These are phyloP conservation scores for Drosophila mulleri DNA, from an alignment of 2,888 invertebrate species.

Conservation along the genomic window DNA sequence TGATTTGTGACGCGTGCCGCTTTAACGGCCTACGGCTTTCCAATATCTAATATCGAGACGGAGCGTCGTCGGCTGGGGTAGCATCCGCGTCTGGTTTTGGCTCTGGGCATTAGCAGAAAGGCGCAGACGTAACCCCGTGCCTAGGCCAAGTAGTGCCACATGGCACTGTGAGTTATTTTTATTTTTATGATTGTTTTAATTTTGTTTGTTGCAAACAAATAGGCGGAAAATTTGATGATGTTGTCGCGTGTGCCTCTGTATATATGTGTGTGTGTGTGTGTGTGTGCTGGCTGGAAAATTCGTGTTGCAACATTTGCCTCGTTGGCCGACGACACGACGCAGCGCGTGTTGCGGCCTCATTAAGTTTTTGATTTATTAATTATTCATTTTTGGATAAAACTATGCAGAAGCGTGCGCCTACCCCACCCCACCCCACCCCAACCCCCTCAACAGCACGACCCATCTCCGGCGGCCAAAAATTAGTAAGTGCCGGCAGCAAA, in stretches of 20 bases:
- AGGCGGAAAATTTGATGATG: constrained; percentile 75
- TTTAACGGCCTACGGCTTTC: constrained; percentile 56
- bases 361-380: constrained; percentile 81
- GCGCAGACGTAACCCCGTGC: constrained; percentile 6
- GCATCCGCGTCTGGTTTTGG: constrained; percentile 10
- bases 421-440: neutral
- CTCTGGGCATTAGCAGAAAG: constrained; percentile 15
- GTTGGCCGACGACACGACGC: constrained; percentile 22
- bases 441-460: no score
- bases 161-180: constrained; percentile 58
- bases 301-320: constrained; percentile 57
- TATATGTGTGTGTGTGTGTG: neutral
- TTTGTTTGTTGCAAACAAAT: constrained; percentile 78
- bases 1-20: constrained; percentile 75
- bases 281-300: constrained; percentile 16
- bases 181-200: constrained; percentile 78
- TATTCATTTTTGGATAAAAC: constrained; percentile 62
- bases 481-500: constrained; percentile 21
- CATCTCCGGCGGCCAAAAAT: constrained; percentile 3
- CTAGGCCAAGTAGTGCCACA: constrained; percentile 57
- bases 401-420: constrained; percentile 44
- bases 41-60: constrained; percentile 17
- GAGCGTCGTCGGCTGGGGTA: neutral
- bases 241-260: constrained; percentile 17
- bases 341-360: constrained; percentile 78